These are phyloP conservation scores for Clupea harengus DNA, from an alignment of 2,113 vertebrate species.

Conservation along the genomic window DNA sequence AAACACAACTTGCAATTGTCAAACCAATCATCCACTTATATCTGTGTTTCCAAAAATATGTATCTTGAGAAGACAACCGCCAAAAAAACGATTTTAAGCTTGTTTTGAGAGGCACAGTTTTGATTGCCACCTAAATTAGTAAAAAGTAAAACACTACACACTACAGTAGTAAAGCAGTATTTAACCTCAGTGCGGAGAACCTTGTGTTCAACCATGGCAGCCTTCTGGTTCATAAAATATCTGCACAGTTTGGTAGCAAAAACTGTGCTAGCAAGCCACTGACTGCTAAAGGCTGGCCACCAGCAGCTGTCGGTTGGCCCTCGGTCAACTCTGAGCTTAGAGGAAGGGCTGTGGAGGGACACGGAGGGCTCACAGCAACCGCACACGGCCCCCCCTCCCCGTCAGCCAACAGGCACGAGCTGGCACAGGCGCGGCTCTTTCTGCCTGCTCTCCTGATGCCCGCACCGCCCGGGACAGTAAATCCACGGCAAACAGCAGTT, in stretches of 20 bases:
- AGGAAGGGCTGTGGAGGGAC: neutral
- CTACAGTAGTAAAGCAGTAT: neutral
- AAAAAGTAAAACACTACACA: neutral
- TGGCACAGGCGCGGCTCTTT: neutral
- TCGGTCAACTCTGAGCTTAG: neutral
- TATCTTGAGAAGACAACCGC: neutral
- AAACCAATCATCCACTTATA: neutral
- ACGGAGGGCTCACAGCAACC: neutral
- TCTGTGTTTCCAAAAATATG: neutral
- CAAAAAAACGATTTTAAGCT: neutral
- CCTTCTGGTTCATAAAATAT: neutral
- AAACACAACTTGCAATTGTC: neutral
- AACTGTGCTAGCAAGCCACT: neutral
- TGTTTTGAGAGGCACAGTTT: neutral
- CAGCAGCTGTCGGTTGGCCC: neutral
- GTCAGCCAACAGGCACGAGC: too few relatives aligned
- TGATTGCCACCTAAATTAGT: neutral
- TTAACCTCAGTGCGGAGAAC: neutral
- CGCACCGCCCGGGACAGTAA: constrained; percentile 32
- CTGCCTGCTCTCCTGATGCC: neutral
- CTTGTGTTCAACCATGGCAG: neutral
- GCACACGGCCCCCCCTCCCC: too few relatives aligned
- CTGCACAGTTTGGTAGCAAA: neutral
- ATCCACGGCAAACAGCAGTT: constrained; percentile 43
- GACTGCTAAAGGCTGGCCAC: neutral